phyloP scores from a whole-genome alignment of 2,797 vertebrate genomes.

The Neomorphus geoffroyi region DNA sequence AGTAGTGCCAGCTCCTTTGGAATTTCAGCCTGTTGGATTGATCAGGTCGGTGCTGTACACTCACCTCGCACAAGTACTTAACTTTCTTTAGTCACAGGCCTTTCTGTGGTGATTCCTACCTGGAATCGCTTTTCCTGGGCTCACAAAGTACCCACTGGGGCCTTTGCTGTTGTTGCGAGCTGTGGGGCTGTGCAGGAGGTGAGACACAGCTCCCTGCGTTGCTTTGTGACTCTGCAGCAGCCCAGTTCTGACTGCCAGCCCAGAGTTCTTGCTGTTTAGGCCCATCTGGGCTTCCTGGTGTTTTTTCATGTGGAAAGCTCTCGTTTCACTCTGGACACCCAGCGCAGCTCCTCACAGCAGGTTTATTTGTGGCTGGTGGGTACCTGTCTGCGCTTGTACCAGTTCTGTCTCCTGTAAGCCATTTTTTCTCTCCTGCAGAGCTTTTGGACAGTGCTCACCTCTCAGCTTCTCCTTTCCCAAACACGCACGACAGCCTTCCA shows the following conservation, averaged over 20 bases:
- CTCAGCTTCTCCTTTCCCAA: background rate
- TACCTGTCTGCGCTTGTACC: background rate
- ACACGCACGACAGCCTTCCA: accelerated
- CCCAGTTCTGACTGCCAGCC: background rate
- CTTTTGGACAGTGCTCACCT: background rate
- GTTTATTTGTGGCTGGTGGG: background rate
- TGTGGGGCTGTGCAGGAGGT: background rate
- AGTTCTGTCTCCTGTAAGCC: background rate
- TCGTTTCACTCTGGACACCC: background rate
- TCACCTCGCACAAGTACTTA: background rate
- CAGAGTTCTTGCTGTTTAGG: background rate
- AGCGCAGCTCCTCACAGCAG: background rate
- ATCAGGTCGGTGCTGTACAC: background rate
- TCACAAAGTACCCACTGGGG: background rate
- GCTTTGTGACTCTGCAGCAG: background rate
- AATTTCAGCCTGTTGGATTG: background rate
- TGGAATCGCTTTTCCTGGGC: background rate
- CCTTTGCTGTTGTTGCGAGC: background rate
- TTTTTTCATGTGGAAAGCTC: background rate
- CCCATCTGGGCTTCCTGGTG: background rate
- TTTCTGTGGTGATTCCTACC: background rate
- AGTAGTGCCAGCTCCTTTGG: background rate
- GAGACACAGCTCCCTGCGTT: background rate
- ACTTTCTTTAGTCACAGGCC: background rate
- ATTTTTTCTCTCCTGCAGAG: accelerated